Conservation (phyloP, 2,888 invertebrate genomes). For the Lasioglossum morio region DNA sequence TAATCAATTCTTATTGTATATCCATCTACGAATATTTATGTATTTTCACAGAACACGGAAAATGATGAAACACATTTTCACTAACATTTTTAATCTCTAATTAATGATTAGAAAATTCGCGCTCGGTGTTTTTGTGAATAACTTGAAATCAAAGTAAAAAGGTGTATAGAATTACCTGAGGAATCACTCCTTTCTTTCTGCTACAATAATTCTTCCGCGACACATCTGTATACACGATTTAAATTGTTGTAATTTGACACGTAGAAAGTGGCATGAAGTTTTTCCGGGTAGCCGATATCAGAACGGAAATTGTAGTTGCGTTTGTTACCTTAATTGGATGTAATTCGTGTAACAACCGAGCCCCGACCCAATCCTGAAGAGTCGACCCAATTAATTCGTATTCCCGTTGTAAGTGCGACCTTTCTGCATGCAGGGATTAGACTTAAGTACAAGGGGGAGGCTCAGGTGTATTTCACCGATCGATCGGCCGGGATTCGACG, state of each 20-base stretch:
- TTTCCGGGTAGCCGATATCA: not conserved
- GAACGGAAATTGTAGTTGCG: not conserved
- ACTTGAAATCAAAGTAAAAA: too few relatives aligned
- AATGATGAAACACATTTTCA: not conserved
- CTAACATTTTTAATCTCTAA: not conserved
- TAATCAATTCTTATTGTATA: not conserved
- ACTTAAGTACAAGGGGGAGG: slow-evolving; percentile 77
- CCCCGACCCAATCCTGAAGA: not conserved
- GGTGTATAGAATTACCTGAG: too few relatives aligned
- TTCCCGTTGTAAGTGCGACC: slow-evolving; percentile 3
- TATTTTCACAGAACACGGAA: not conserved
- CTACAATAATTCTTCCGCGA: too few relatives aligned
- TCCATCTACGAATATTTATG: not conserved
- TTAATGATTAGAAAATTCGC: not conserved
- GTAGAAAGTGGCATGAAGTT: not conserved
- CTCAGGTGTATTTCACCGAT: slow-evolving; percentile 78
- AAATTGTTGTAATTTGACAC: not conserved
- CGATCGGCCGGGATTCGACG: slow-evolving; percentile 77
- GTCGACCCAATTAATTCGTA: not conserved
- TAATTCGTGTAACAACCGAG: not conserved
- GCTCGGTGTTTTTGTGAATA: too few relatives aligned
- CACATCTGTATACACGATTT: not conserved
- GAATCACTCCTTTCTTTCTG: too few relatives aligned
- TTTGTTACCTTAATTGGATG: not conserved
- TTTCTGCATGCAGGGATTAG: slow-evolving; percentile 70